Percentiles rank a stretch among this genome's conserved stretches.
These are phyloP conservation scores for Hydrotaea diabolus DNA, from an alignment of 2,888 invertebrate species.

Conservation along the genomic window DNA sequence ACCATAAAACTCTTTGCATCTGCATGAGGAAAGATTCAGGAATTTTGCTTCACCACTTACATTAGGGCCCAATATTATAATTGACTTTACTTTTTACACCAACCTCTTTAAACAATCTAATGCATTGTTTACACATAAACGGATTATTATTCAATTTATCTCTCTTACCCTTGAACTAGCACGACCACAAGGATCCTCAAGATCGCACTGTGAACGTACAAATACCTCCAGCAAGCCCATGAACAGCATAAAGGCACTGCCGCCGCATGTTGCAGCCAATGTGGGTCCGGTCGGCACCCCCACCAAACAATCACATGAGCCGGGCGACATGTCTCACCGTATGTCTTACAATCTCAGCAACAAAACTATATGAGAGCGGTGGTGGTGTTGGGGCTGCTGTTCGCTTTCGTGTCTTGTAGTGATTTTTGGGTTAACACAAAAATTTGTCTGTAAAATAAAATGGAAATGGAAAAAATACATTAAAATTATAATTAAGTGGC, in stretches of 20 bases:
- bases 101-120: background rate
- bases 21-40: too few relatives aligned
- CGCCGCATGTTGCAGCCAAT: slow-evolving; percentile 91
- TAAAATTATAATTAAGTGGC: slow-evolving; percentile 11
- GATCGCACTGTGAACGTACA: slow-evolving; percentile 91
- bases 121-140: background rate
- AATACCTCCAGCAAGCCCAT: slow-evolving; percentile 94
- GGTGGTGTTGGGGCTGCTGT: background rate
- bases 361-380: background rate
- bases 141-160: slow-evolving; percentile 21
- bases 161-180: slow-evolving; percentile 82
- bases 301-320: slow-evolving; percentile 90
- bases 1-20: too few relatives aligned
- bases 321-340: slow-evolving; percentile 65
- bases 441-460: background rate
- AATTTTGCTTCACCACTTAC: too few relatives aligned
- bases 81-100: background rate
- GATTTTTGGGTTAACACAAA: slow-evolving; percentile 19
- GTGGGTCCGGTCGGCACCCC: slow-evolving; percentile 90
- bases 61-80: too few relatives aligned
- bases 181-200: slow-evolving; percentile 92
- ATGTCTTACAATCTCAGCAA: background rate
- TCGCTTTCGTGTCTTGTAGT: background rate
- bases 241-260: slow-evolving; percentile 92
- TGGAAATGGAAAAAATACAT: background rate